Evolutionary conservation across 1,140 invertebrate genomes (phyloP), one percentile per base, ranked within the genome.

Genomic region (Streblospio benedicti): DNA sequence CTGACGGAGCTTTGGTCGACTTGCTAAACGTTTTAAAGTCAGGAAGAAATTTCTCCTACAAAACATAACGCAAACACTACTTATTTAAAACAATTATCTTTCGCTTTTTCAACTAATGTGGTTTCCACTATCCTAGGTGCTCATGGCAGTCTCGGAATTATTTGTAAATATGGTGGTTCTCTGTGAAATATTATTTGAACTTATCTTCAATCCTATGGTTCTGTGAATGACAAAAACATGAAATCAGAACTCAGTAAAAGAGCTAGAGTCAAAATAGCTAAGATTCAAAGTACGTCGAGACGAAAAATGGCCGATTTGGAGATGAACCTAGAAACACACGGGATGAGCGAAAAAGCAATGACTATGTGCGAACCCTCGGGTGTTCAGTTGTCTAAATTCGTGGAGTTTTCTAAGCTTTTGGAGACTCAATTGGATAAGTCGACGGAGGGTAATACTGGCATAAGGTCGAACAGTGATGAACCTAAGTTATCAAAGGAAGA

Each of bases 191-290:
- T n/a, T n/a, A n/a, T n/a, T n/a, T n/a, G n/a, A n/a, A n/a, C n/a
- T n/a, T n/a, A n/a, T n/a, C n/a, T n/a, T n/a, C n/a, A n/a, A n/a
- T n/a, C n/a, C n/a, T n/a, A n/a, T n/a, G n/a, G n/a, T n/a, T n/a
- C n/a, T n/a, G n/a, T n/a, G n/a, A n/a, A n/a, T n/a, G n/a, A n/a
- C n/a, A n/a, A n/a, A n/a, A 28, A n/a, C 28, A 23, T 51, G 51
- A 60, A 25, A 63, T 33, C 16, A 14, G 4, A 44, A 64, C 67
- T 65, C 71, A 83, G 83, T 73, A 84, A 81, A 57, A 82, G 70
- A 23, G 65, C 66, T 81, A 53, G 32, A 53, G 27, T 38, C 28
- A 55, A 55, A 35, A 23, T 38, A 32, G 53, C 33, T 35, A 27
- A 35, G 20, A 16, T 18, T 23, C 32, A 55, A n/a, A 23, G n/a